Conservation (phyloP, 2,888 invertebrate species). For the Fissipunctia ypsillon region DNA sequence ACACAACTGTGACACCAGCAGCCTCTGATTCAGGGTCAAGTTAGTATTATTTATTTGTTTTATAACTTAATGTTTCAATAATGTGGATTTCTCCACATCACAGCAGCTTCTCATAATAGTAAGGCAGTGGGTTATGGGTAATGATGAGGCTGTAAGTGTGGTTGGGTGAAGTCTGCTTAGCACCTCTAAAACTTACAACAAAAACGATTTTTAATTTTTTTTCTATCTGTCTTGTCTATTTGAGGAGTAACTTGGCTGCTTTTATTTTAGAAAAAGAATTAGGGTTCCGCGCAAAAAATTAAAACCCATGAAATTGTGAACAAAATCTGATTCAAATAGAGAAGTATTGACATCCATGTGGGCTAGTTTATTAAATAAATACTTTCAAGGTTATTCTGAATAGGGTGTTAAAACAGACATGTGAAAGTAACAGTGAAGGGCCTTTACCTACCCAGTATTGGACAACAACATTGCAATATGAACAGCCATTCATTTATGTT, state of each 20-base stretch:
- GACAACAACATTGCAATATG: background rate
- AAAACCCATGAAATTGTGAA: too few species aligned
- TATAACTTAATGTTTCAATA: background rate
- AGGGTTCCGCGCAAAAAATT: too few species aligned
- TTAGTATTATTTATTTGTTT: constrained; percentile 64
- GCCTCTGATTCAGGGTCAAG: constrained; percentile 86
- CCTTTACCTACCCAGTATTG: background rate
- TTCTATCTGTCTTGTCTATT: too few species aligned
- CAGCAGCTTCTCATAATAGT: background rate
- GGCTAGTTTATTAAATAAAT: constrained; percentile 14
- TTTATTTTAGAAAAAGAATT: too few species aligned
- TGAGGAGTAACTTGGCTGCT: too few species aligned
- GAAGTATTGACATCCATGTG: too few species aligned
- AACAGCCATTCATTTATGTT: constrained; percentile 10
- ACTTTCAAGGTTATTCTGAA: constrained; percentile 16
- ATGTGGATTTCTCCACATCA: background rate
- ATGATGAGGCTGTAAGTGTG: background rate
- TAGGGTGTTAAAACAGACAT: background rate
- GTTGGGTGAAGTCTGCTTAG: background rate
- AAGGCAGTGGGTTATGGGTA: background rate
- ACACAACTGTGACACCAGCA: constrained; percentile 82
- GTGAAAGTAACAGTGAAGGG: background rate
- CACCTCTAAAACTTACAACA: too few species aligned
- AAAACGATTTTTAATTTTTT: too few species aligned
- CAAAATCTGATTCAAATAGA: too few species aligned